Conservation (phyloP, 2,888 invertebrate species). For the Heteropelma amictum region DNA sequence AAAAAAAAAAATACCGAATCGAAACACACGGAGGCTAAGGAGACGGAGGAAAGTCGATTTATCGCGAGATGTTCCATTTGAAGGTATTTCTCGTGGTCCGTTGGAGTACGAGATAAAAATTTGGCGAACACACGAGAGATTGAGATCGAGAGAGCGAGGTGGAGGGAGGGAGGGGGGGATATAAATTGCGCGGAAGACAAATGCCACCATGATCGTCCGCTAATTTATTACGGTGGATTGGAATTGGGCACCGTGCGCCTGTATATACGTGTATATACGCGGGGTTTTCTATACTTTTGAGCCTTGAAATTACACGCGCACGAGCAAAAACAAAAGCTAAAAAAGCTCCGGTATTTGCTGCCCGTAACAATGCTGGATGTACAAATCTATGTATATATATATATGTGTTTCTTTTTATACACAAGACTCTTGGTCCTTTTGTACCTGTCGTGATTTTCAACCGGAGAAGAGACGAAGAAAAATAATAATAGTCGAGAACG, state of each 20-base stretch:
- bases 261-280: neutral
- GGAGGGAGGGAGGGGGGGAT: conserved; percentile 57
- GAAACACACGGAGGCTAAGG: conserved; percentile 5
- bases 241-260: conserved; percentile 69
- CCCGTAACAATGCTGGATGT: conserved; percentile 71
- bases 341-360: conserved; percentile 60
- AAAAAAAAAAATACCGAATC: conserved; percentile 10
- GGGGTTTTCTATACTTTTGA: no score
- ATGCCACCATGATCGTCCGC: conserved; percentile 76
- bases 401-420: conserved; percentile 22
- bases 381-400: conserved; percentile 49
- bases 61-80: neutral
- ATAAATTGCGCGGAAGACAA: conserved; percentile 74
- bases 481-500: no score
- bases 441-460: no score
- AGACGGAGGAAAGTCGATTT: neutral
- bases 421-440: conserved; percentile 6
- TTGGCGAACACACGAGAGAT: neutral
- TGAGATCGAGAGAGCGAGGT: neutral
- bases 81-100: neutral
- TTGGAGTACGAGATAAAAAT: neutral
- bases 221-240: conserved; percentile 75
- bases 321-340: conserved; percentile 60
- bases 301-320: neutral
- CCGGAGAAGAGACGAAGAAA: no score